Base-by-base conservation (phyloP, 2,113 vertebrate species). In the Paedocypris sp. region DNA sequence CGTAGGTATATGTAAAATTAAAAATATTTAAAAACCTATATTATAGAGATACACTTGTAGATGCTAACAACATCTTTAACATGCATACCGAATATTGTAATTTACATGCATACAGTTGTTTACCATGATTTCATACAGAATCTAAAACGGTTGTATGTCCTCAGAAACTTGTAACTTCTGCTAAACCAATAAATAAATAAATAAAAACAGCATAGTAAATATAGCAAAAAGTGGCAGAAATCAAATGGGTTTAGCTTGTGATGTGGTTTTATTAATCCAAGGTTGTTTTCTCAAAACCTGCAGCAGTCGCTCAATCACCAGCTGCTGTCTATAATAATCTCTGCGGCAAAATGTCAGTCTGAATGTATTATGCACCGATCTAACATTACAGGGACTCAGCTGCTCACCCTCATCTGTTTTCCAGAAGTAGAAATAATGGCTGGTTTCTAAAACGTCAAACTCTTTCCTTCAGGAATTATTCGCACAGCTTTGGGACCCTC, bases 401-500 rank as follows among this genome's bases (percentile, higher is more conserved):
- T 56, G 41, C 62, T 22, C n/a, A n/a, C n/a, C n/a, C n/a, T n/a
- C n/a, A n/a, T n/a, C n/a, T n/a, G n/a, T n/a, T n/a, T n/a, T n/a
- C n/a, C n/a, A n/a, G n/a, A n/a, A n/a, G n/a, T n/a, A n/a, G n/a
- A n/a, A n/a, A n/a, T n/a, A n/a, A n/a, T n/a, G n/a, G n/a, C n/a
- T n/a, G n/a, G n/a, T n/a, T n/a, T n/a, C n/a, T n/a, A n/a, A n/a
- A n/a, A n/a, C n/a, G n/a, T n/a, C n/a, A n/a, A n/a, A n/a, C n/a
- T 61, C n/a, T 49, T 5, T 67, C 73, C 63, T 54, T 18, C 71
- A 98, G 94, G 94, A 31, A 86, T 95, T 71, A 97, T 97, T 80
- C 88, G 88, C 71, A 96, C 94, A 31, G 93, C 92, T 22, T 68
- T 97, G 70, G 82, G 81, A 47, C 78, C 77, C 25, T 77, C 89